Evolutionary conservation across 2,888 invertebrate genomes (phyloP).

Genomic region (Petrolisthes cinctipes): DNA sequence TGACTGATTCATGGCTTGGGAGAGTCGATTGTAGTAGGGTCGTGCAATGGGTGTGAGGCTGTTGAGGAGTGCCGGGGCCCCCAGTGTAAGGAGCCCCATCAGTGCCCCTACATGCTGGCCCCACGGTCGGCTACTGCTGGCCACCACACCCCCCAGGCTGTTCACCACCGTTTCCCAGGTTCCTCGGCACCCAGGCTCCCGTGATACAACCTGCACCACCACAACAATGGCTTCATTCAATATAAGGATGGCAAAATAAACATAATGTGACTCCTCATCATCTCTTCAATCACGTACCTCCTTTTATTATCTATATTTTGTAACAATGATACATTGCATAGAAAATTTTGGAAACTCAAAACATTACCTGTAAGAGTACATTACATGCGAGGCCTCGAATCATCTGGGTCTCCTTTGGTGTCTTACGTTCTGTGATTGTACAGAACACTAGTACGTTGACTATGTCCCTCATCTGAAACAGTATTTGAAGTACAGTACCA

Average conservation of each 20-base stretch:
- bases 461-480: constrained; percentile 58
- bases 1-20: constrained; percentile 48
- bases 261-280: not conserved
- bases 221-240: not conserved
- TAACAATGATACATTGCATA: too few species aligned
- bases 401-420: constrained; percentile 59
- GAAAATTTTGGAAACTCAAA: not conserved
- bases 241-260: not conserved
- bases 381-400: constrained; percentile 62
- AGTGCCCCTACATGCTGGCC: constrained; percentile 64
- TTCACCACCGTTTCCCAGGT: constrained; percentile 63
- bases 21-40: constrained; percentile 49
- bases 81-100: constrained; percentile 60
- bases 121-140: constrained; percentile 63
- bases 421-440: constrained; percentile 62
- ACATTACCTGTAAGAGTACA: constrained; percentile 56
- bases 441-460: constrained; percentile 62
- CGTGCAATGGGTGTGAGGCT: constrained; percentile 49
- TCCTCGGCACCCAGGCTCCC: constrained; percentile 51
- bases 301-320: too few species aligned
- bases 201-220: constrained; percentile 43
- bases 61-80: constrained; percentile 46
- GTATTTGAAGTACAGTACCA: not conserved
- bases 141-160: constrained; percentile 60
- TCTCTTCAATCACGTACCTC: too few species aligned